Conservation (phyloP, 2,797 vertebrate genomes). For the Tangara arthus region DNA sequence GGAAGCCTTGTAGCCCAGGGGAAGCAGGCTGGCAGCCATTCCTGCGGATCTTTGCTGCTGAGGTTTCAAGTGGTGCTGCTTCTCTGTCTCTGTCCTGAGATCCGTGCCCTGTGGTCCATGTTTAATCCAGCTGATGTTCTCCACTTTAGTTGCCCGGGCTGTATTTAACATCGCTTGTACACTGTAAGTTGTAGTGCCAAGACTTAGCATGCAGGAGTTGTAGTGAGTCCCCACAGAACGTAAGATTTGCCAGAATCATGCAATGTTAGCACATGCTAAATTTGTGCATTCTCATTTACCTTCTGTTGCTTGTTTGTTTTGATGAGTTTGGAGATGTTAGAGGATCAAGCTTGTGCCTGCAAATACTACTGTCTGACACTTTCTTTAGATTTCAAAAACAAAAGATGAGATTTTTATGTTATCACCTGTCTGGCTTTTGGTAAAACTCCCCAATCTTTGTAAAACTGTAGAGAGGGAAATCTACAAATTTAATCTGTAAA, state of each 20-base stretch:
- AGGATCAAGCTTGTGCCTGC: not conserved
- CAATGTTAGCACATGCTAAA: not conserved
- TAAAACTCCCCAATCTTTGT: not conserved
- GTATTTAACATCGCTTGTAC: not conserved
- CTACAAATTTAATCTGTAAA: not conserved
- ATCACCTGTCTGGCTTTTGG: not conserved
- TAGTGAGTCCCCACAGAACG: not conserved
- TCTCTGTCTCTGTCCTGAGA: not conserved
- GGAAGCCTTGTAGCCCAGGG: not conserved
- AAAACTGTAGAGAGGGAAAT: too few relatives aligned
- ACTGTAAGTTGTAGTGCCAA: not conserved
- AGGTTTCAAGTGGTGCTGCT: not conserved
- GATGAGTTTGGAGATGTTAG: not conserved
- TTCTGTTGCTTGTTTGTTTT: conserved; percentile 25
- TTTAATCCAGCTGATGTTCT: not conserved
- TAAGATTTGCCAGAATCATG: not conserved
- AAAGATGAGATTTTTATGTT: not conserved
- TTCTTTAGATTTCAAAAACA: not conserved
- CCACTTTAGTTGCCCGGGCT: not conserved
- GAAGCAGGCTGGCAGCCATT: not conserved
- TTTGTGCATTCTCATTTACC: not conserved
- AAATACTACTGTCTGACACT: not conserved
- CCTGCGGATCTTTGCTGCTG: not conserved
- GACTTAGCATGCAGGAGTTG: not conserved
- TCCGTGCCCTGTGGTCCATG: fast-evolving